phyloP scores from a whole-genome alignment of 1,140 invertebrate species.

The Zaprionus davidi region DNA sequence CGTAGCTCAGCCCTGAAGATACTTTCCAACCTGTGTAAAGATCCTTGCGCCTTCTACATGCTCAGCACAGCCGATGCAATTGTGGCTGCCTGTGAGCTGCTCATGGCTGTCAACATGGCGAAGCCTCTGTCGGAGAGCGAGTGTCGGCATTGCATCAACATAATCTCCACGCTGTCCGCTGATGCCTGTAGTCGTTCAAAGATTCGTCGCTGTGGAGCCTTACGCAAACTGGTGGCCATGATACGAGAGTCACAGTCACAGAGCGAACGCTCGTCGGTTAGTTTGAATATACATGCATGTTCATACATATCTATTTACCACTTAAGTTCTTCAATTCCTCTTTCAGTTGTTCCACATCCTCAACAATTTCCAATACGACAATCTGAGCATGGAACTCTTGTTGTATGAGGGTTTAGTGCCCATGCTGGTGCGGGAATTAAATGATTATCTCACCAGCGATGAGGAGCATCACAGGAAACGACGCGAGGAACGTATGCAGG shows the following conservation, averaged over 20 bases:
- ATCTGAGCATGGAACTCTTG: conserved; percentile 80
- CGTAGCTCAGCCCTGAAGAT: conserved; percentile 71
- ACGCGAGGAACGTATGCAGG: conserved; percentile 72
- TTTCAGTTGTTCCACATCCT: conserved; percentile 74
- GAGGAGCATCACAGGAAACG: conserved; percentile 76
- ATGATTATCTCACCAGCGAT: conserved; percentile 74
- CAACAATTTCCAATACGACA: conserved; percentile 82
- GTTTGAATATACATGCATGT: not conserved
- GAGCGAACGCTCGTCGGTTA: conserved; percentile 70
- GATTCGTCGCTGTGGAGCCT: conserved; percentile 74
- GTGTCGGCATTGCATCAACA: conserved; percentile 75
- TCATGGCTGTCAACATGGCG: conserved; percentile 68
- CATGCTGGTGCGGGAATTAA: conserved; percentile 73
- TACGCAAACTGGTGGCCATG: conserved; percentile 75
- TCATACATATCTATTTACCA: not conserved
- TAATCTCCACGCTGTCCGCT: conserved; percentile 71
- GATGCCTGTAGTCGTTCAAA: conserved; percentile 83
- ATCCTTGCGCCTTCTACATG: conserved; percentile 70
- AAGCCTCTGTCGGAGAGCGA: conserved; percentile 72
- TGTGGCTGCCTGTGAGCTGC: conserved; percentile 74
- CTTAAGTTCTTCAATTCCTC: not conserved
- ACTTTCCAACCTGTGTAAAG: conserved; percentile 80
- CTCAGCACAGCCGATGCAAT: conserved; percentile 78
- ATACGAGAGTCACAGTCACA: conserved; percentile 72
- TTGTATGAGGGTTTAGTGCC: conserved; percentile 72